phyloP scores from a whole-genome alignment of 2,113 vertebrate species.

The Clarias macrocephalus region DNA sequence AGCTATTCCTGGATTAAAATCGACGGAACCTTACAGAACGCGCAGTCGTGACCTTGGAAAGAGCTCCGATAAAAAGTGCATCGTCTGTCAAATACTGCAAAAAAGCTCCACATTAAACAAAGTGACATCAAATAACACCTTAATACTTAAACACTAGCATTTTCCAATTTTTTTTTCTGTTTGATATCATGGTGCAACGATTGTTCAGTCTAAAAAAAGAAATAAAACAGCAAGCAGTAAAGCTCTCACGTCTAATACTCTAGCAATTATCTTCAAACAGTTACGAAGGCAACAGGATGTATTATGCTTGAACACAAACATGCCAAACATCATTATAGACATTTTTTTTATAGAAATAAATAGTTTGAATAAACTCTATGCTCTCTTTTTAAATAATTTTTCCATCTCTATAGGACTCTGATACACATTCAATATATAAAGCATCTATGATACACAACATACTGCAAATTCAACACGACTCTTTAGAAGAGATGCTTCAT shows the following conservation, averaged over 20 bases:
- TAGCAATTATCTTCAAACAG: conserved; percentile 74
- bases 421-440: conserved; percentile 81
- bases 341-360: conserved; percentile 81
- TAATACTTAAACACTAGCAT: conserved; percentile 72
- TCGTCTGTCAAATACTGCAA: conserved; percentile 68
- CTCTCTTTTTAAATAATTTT: conserved; percentile 76
- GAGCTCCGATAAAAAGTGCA: conserved; percentile 71
- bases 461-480: conserved; percentile 73
- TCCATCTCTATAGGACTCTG: conserved; percentile 78
- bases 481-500: conserved; percentile 70
- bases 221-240: conserved; percentile 73
- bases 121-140: conserved; percentile 63
- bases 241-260: conserved; percentile 72
- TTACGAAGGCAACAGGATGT: conserved; percentile 79
- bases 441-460: conserved; percentile 74
- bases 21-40: conserved; percentile 27
- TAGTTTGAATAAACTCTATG: conserved; percentile 75
- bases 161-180: conserved; percentile 47
- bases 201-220: conserved; percentile 60
- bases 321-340: conserved; percentile 77
- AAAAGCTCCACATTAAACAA: conserved; percentile 69
- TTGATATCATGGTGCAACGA: conserved; percentile 72
- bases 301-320: conserved; percentile 78
- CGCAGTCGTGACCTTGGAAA: conserved; percentile 44
- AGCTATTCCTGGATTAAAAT: conserved; percentile 25